These are phyloP conservation scores for Panthera leo DNA, from an alignment of 2,113 vertebrate species.

Conservation along the genomic window DNA sequence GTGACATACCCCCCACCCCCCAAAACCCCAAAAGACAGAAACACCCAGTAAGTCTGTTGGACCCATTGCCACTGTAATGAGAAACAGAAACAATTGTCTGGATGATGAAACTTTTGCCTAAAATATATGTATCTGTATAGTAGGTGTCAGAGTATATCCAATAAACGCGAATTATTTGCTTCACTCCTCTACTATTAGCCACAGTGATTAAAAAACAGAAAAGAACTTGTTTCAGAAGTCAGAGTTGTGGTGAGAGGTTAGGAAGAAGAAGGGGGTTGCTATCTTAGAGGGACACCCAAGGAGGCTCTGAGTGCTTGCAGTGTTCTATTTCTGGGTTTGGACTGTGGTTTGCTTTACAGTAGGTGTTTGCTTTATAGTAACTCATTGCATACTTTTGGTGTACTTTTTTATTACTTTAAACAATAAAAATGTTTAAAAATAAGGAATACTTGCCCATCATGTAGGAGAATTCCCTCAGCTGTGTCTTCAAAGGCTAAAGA, in stretches of 20 bases:
- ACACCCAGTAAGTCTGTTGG: background rate
- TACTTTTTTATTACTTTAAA: constrained; percentile 9
- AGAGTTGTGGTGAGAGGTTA: background rate
- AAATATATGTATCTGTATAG: background rate
- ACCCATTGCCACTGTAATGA: background rate
- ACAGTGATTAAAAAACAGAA: constrained; percentile 8
- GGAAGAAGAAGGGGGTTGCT: background rate
- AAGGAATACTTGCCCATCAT: background rate
- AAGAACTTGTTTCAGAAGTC: background rate
- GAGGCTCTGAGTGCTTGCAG: background rate
- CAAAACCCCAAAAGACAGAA: constrained; percentile 44
- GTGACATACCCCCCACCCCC: constrained; percentile 41
- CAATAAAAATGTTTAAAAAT: background rate
- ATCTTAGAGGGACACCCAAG: background rate
- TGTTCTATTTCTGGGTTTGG: background rate
- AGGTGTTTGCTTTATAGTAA: background rate
- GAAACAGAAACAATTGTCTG: background rate
- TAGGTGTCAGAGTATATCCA: constrained; percentile 3
- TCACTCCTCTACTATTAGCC: background rate
- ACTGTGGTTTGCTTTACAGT: background rate
- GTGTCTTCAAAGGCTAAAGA: background rate
- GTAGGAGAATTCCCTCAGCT: background rate
- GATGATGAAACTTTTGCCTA: background rate
- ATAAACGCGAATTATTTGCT: background rate
- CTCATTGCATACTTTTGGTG: background rate